Percentiles rank a stretch among this genome's conserved stretches.
These are phyloP conservation scores for Centropyge bicolor DNA, from an alignment of 2,797 vertebrate species.

Conservation along the genomic window DNA sequence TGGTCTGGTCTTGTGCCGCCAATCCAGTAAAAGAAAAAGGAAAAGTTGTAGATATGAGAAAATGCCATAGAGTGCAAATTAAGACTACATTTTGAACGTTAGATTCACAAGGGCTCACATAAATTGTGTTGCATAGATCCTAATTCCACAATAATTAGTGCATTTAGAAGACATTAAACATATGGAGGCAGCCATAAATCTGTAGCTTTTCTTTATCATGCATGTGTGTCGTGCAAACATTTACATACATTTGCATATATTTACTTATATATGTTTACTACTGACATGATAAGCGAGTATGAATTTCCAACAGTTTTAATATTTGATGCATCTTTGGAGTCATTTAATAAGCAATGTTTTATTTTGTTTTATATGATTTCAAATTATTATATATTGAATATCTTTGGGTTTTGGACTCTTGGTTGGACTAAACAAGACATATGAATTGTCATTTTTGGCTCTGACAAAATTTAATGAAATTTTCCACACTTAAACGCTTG, in stretches of 20 bases:
- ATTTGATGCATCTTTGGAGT: neutral
- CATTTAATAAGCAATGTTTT: neutral
- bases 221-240: slow-evolving; percentile 12
- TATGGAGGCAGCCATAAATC: slow-evolving; percentile 20
- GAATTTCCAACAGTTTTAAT: slow-evolving; percentile 15
- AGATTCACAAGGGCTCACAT: neutral
- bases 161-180: slow-evolving; percentile 28
- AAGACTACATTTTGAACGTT: slow-evolving; percentile 6
- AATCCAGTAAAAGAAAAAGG: neutral
- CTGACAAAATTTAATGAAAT: neutral
- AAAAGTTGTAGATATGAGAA: slow-evolving; percentile 16
- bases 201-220: slow-evolving; percentile 12
- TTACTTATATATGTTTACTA: slow-evolving; percentile 13
- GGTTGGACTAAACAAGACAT: neutral
- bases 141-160: slow-evolving; percentile 17
- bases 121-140: neutral
- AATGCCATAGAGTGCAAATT: neutral
- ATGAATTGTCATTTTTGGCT: neutral
- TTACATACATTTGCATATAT: slow-evolving; percentile 45
- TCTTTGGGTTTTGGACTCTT: neutral
- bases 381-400: neutral
- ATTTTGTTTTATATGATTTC: neutral
- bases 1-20: neutral
- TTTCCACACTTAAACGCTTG: neutral
- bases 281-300: slow-evolving; percentile 14